These are phyloP conservation scores for Exaiptasia diaphana DNA, from an alignment of 64 coral and sea anemone species.

Conservation along the genomic window DNA sequence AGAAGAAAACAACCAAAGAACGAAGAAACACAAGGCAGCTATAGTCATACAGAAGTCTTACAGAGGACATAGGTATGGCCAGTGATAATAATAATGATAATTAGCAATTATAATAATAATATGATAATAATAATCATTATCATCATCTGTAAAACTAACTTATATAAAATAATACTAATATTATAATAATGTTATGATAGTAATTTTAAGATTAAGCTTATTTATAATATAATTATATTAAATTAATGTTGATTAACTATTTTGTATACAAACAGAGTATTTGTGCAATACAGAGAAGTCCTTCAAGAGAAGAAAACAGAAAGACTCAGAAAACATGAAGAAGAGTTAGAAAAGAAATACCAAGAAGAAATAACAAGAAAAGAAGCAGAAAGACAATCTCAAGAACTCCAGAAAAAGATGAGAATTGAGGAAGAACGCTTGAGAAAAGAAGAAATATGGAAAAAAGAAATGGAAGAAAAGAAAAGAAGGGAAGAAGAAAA, in stretches of 20 bases:
- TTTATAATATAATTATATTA: background rate
- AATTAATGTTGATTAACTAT: background rate
- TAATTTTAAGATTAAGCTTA: no score
- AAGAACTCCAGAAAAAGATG: constrained; percentile 25
- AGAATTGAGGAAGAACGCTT: constrained; percentile 1
- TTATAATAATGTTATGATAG: background rate
- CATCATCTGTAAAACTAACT: background rate
- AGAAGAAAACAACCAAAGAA: constrained; percentile 64
- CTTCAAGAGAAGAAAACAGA: constrained; percentile 19
- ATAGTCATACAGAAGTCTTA: constrained; percentile 68
- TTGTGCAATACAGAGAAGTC: constrained; percentile 38
- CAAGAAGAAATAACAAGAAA: constrained; percentile 17
- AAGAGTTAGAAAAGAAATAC: background rate
- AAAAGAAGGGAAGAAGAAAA: constrained; percentile 21
- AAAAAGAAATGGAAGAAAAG: background rate
- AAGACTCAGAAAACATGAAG: background rate
- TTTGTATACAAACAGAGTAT: constrained; percentile 40
- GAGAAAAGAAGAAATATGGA: constrained; percentile 12
- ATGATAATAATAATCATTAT: background rate
- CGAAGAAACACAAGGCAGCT: constrained; percentile 50
- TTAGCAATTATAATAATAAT: background rate
- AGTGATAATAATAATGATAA: background rate
- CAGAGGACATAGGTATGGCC: constrained; percentile 57
- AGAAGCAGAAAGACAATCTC: constrained; percentile 25
- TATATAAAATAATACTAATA: background rate